A percentile compares a stretch with the other conserved stretches of the same genome.
phyloP scores from a whole-genome alignment of 2,113 vertebrate genomes.

The Rostratula benghalensis region DNA sequence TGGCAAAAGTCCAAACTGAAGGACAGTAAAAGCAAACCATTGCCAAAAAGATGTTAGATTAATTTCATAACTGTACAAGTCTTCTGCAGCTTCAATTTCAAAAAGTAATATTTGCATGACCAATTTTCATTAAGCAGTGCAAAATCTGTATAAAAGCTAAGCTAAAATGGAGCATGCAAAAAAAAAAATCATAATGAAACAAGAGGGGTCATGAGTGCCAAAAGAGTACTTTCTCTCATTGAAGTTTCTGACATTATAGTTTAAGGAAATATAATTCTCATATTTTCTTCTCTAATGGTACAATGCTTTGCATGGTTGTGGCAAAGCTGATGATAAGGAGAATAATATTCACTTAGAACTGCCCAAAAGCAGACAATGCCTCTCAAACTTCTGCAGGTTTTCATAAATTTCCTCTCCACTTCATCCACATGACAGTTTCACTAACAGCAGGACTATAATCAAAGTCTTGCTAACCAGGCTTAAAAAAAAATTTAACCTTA shows the following conservation, averaged over 20 bases:
- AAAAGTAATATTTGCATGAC: conserved; percentile 19
- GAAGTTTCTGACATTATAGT: neutral
- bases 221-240: neutral
- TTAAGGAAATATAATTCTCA: neutral
- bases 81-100: conserved; percentile 6
- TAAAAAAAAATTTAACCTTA: neutral
- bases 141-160: neutral
- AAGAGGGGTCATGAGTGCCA: neutral
- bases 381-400: neutral
- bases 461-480: neutral
- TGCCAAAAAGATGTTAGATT: conserved; percentile 24
- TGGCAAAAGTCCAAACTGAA: neutral
- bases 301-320: neutral
- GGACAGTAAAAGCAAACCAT: conserved; percentile 1
- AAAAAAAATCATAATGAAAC: neutral
- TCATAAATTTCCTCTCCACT: neutral
- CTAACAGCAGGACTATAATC: neutral
- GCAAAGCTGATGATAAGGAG: neutral
- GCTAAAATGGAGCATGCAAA: neutral
- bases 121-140: neutral
- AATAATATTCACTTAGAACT: neutral
- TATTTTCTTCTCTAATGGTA: neutral
- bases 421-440: neutral
- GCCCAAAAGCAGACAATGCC: neutral
- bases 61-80: conserved; percentile 7